phyloP scores from a whole-genome alignment of 2,113 vertebrate genomes.

The Ophthalmotilapia sp. region DNA sequence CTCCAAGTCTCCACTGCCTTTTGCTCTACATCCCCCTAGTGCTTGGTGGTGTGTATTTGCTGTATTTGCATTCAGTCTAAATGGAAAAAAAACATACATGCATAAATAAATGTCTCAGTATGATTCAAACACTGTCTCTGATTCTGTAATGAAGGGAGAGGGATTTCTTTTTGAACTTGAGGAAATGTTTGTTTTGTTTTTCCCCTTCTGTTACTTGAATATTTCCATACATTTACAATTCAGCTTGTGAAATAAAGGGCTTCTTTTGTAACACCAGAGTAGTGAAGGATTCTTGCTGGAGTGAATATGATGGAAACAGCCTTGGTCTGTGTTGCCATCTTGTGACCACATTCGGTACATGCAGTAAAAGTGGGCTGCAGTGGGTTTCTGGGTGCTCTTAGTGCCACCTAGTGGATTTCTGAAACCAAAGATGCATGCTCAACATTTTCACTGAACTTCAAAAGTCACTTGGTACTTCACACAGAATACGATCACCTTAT shows the following conservation, averaged over 20 bases:
- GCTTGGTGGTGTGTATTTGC: conserved; percentile 92
- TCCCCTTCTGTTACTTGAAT: background rate
- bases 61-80: conserved; percentile 93
- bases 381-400: background rate
- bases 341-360: background rate
- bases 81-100: conserved; percentile 80
- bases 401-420: conserved; percentile 31
- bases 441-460: background rate
- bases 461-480: background rate
- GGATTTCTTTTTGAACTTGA: background rate
- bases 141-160: background rate
- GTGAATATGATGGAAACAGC: background rate
- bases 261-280: background rate
- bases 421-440: background rate
- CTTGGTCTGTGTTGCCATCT: conserved; percentile 15
- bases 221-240: background rate
- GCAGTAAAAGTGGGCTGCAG: background rate
- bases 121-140: conserved; percentile 48
- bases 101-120: conserved; percentile 84
- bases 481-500: rapidly evolving
- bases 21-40: conserved; percentile 73
- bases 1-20: conserved; percentile 65
- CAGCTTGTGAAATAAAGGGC: background rate
- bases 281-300: background rate
- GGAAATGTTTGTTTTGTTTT: background rate